Evolutionary conservation across 2,797 vertebrate species (phyloP).

Genomic region (Lepus townsendii): DNA sequence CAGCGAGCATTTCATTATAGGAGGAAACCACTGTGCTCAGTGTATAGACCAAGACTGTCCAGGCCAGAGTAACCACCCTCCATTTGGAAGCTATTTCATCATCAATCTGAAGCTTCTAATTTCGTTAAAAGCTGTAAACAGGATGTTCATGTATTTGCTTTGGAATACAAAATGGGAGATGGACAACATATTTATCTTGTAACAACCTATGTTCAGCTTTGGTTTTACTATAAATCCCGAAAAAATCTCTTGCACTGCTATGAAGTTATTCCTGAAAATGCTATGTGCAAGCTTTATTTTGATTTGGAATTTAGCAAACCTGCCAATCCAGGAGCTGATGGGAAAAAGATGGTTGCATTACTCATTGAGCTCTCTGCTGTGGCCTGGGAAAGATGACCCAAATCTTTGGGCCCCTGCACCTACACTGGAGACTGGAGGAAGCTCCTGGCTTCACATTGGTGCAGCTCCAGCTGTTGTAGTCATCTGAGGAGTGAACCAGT

Average conservation of each 20-base stretch:
- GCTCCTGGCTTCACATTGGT: too few relatives aligned
- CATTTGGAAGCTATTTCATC: constrained; percentile 95
- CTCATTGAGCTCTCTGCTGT: too few relatives aligned
- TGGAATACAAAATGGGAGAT: constrained; percentile 91
- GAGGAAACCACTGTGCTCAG: constrained; percentile 89
- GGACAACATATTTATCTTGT: constrained; percentile 96
- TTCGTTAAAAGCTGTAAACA: constrained; percentile 90
- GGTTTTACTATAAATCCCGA: constrained; percentile 94
- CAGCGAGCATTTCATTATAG: constrained; percentile 92
- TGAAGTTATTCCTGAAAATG: constrained; percentile 97
- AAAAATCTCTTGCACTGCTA: constrained; percentile 97
- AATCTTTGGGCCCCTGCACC: too few relatives aligned
- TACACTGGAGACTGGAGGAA: too few relatives aligned
- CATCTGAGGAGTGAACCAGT: too few relatives aligned
- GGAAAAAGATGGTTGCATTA: constrained; percentile 89
- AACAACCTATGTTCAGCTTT: constrained; percentile 95
- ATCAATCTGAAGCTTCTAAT: constrained; percentile 92
- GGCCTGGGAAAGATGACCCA: too few relatives aligned
- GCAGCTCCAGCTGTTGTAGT: too few relatives aligned
- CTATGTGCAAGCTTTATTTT: constrained; percentile 98
- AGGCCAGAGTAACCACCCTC: constrained; percentile 93
- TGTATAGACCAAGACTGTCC: constrained; percentile 93
- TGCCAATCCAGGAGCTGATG: constrained; percentile 92
- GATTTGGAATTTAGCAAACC: constrained; percentile 96
- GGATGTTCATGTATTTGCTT: constrained; percentile 96